Percentiles rank a stretch among this genome's conserved stretches.
Evolutionary conservation across 2,113 vertebrate species (phyloP).

Genomic region (Tympanuchus pallidicinctus): DNA sequence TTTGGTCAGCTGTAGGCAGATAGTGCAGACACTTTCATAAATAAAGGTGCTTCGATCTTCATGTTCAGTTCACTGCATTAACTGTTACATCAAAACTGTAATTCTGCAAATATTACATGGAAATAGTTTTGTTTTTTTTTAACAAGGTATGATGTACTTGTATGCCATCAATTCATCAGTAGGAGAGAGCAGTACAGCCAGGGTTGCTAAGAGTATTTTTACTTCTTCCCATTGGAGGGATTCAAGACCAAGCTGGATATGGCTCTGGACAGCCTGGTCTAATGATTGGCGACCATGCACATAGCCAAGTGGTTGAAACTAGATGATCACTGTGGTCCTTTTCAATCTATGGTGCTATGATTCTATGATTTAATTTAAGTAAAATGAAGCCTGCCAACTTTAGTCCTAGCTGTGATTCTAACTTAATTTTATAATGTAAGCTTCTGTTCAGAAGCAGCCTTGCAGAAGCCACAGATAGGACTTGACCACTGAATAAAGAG

Average conservation of each 20-base stretch:
- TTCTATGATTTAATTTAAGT: not conserved
- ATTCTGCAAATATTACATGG: not conserved
- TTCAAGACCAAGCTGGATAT: too few relatives aligned
- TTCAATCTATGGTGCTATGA: too few relatives aligned
- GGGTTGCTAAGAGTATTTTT: not conserved
- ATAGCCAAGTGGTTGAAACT: too few relatives aligned
- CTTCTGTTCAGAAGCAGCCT: not conserved
- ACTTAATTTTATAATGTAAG: not conserved
- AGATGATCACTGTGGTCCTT: too few relatives aligned
- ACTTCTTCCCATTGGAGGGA: not conserved
- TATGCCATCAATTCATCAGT: not conserved
- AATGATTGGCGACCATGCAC: too few relatives aligned
- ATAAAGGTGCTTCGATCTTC: not conserved
- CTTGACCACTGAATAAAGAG: not conserved
- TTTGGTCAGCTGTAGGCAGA: not conserved
- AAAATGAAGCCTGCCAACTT: not conserved
- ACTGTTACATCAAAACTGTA: not conserved
- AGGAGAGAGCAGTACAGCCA: not conserved
- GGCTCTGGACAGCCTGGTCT: too few relatives aligned
- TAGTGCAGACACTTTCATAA: not conserved
- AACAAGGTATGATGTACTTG: not conserved
- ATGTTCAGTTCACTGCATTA: not conserved
- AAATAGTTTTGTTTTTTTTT: not conserved
- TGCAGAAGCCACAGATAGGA: not conserved
- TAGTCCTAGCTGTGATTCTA: not conserved